These are phyloP conservation scores for Sinocyclocheilus rhinocerous DNA, from an alignment of 2,113 vertebrate species.

Conservation along the genomic window DNA sequence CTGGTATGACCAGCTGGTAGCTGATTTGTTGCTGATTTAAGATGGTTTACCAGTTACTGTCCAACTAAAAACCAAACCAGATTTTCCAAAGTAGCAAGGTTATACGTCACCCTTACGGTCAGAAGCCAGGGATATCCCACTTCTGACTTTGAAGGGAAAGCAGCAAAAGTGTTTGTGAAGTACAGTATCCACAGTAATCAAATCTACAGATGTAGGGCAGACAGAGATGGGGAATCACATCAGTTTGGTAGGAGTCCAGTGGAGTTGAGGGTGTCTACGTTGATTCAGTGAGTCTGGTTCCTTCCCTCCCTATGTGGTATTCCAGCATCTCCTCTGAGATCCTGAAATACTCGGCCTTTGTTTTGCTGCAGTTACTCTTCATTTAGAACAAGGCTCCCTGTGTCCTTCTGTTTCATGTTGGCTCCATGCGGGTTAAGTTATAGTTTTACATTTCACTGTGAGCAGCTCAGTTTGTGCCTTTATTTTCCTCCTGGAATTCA, in stretches of 20 bases:
- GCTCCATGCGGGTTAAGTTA: not conserved
- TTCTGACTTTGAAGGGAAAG: not conserved
- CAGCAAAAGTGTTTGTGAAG: not conserved
- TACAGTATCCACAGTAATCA: not conserved
- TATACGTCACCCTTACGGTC: not conserved
- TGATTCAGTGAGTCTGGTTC: conserved; percentile 28
- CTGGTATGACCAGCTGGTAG: no score
- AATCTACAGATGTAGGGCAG: not conserved
- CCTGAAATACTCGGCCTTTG: conserved; percentile 40
- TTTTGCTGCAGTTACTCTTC: conserved; percentile 18
- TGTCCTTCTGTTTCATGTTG: not conserved
- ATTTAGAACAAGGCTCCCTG: conserved; percentile 11
- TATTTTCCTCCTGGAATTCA: not conserved
- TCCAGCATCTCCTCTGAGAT: conserved; percentile 9
- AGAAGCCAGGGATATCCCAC: not conserved
- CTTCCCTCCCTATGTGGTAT: conserved; percentile 12
- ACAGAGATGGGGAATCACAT: not conserved
- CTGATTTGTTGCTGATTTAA: no score
- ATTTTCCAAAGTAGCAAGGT: not conserved
- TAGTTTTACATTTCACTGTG: not conserved
- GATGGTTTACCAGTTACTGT: no score
- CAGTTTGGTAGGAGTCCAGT: conserved; percentile 10
- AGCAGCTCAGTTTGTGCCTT: no score
- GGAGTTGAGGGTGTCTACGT: conserved; percentile 43
- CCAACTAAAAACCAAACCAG: not conserved